phyloP scores from a whole-genome alignment of 2,797 vertebrate species.

The Orientallactaga sibirica region DNA sequence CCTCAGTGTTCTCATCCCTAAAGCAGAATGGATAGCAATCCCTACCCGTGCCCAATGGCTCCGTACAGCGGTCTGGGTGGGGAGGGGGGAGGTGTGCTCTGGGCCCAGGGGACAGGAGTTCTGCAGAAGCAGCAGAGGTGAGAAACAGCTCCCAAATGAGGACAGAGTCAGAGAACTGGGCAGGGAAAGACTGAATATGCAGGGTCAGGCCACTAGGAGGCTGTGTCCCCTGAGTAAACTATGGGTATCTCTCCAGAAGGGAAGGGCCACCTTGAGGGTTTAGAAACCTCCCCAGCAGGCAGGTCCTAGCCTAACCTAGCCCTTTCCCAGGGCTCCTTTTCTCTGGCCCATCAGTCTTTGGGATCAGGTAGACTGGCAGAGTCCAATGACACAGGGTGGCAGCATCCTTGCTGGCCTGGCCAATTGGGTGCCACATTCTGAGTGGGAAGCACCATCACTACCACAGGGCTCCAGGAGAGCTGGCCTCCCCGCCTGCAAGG shows the following conservation, averaged over 20 bases:
- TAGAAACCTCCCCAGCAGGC: background rate
- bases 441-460: background rate
- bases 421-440: background rate
- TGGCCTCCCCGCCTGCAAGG: background rate
- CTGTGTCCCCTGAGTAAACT: too few species aligned
- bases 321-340: background rate
- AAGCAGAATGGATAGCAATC: background rate
- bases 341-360: background rate
- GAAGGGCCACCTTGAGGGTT: background rate
- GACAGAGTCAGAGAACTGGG: background rate
- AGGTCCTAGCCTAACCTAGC: background rate
- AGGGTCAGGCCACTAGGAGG: background rate
- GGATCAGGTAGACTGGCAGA: background rate
- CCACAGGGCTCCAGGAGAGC: background rate
- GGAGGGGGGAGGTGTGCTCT: background rate
- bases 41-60: fast-evolving
- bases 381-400: background rate
- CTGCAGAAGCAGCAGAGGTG: background rate
- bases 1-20: background rate
- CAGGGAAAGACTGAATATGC: fast-evolving
- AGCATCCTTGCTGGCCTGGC: background rate
- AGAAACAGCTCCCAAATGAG: background rate
- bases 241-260: background rate
- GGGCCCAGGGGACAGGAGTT: background rate
- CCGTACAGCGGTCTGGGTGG: background rate